Evolutionary conservation across 53 echinoderm and acorn worm species (phyloP).

Genomic region (Paracentrotus lividus): DNA sequence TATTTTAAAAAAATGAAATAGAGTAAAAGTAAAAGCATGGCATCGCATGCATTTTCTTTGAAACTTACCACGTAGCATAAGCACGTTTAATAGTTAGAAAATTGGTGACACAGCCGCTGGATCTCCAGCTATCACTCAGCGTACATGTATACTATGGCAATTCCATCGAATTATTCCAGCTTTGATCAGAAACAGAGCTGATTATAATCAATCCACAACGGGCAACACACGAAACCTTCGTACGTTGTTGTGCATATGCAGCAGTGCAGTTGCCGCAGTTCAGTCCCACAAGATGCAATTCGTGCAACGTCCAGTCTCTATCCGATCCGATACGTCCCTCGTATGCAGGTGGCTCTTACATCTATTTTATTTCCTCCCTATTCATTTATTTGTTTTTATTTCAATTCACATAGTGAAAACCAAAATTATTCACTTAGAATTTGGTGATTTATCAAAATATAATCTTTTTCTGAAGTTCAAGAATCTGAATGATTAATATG

Average conservation of each 20-base stretch:
- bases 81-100: too few species aligned
- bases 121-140: too few species aligned
- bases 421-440: neutral
- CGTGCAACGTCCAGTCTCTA: neutral
- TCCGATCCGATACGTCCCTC: neutral
- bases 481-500: neutral
- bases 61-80: too few species aligned
- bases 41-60: too few species aligned
- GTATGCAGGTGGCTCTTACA: slow-evolving; percentile 5
- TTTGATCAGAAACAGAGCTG: neutral
- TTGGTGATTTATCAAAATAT: neutral
- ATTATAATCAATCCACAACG: neutral
- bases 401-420: neutral
- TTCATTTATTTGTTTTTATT: neutral
- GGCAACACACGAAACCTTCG: too few species aligned
- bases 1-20: too few species aligned
- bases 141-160: neutral
- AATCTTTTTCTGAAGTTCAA: neutral
- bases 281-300: neutral
- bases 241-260: too few species aligned
- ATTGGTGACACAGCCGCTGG: too few species aligned
- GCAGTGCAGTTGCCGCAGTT: neutral
- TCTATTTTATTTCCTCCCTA: neutral
- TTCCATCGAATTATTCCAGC: neutral
- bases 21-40: too few species aligned